Evolutionary conservation across 2,797 vertebrate species (phyloP).

Genomic region (Morelia viridis): DNA sequence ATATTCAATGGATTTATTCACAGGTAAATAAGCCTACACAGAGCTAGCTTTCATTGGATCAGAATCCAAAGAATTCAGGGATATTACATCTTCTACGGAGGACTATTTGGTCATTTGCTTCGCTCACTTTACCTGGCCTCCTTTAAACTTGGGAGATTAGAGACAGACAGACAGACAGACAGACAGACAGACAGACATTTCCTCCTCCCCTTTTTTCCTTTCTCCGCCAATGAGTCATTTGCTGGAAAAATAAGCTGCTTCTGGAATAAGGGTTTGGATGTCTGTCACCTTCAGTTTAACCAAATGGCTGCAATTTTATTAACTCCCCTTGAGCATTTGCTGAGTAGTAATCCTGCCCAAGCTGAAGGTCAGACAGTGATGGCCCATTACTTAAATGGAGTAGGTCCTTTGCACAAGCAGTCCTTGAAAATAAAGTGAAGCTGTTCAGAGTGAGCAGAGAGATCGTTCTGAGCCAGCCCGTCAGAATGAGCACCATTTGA

Average conservation of each 20-base stretch:
- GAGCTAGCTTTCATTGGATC: neutral
- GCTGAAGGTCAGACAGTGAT: constrained; percentile 33
- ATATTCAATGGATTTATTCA: no score
- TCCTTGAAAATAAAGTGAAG: neutral
- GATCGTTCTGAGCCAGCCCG: neutral
- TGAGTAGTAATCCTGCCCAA: constrained; percentile 37
- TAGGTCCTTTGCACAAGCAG: neutral
- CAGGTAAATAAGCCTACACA: neutral
- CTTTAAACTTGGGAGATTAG: neutral
- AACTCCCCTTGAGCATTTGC: constrained; percentile 35
- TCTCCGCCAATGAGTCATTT: neutral
- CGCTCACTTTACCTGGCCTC: neutral
- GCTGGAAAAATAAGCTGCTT: constrained; percentile 12
- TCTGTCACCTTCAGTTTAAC: constrained; percentile 35
- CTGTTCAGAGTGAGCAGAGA: neutral
- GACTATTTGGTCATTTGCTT: neutral
- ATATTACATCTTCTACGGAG: neutral
- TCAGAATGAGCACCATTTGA: neutral
- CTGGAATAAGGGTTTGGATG: constrained; percentile 30
- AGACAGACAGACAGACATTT: neutral
- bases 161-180: neutral
- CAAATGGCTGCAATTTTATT: constrained; percentile 41
- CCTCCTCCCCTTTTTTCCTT: neutral
- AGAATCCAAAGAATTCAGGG: neutral
- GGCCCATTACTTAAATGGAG: constrained; percentile 33